Conservation (phyloP, 2,888 invertebrate genomes). For the Melipona bicolor region DNA sequence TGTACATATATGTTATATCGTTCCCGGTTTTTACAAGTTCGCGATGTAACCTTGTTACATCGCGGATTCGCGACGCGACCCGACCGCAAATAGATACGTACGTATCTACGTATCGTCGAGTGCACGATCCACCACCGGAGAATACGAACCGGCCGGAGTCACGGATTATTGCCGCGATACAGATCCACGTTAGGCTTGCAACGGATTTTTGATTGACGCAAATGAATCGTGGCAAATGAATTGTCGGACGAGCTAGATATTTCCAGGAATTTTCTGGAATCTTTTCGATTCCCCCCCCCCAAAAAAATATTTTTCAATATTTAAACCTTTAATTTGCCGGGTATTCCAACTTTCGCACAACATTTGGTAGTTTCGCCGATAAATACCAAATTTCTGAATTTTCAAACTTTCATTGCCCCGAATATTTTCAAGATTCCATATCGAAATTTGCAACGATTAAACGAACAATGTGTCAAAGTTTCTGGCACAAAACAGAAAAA, state of each 20-base stretch:
- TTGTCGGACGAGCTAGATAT: neutral
- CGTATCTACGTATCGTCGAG: slow-evolving; percentile 24
- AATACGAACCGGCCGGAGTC: slow-evolving; percentile 31
- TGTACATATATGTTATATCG: neutral
- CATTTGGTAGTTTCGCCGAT: no score
- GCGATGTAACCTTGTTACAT: slow-evolving; percentile 48
- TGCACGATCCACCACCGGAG: slow-evolving; percentile 38
- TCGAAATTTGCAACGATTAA: neutral
- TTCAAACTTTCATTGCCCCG: neutral
- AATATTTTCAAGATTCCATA: no score
- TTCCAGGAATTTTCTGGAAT: neutral
- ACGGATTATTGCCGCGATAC: slow-evolving; percentile 47
- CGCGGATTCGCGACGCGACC: slow-evolving; percentile 7
- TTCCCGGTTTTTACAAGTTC: slow-evolving; percentile 44
- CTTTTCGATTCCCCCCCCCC: no score
- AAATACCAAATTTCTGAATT: neutral
- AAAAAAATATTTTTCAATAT: no score
- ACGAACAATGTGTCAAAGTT: neutral
- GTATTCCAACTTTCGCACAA: no score
- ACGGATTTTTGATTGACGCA: slow-evolving; percentile 39
- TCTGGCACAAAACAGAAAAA: no score
- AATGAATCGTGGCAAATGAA: slow-evolving; percentile 24
- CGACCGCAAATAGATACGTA: slow-evolving; percentile 23
- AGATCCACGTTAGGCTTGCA: slow-evolving; percentile 23
- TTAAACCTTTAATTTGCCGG: no score